Evolutionary conservation across 1,140 invertebrate species (phyloP).

Genomic region (Drosophila lini): DNA sequence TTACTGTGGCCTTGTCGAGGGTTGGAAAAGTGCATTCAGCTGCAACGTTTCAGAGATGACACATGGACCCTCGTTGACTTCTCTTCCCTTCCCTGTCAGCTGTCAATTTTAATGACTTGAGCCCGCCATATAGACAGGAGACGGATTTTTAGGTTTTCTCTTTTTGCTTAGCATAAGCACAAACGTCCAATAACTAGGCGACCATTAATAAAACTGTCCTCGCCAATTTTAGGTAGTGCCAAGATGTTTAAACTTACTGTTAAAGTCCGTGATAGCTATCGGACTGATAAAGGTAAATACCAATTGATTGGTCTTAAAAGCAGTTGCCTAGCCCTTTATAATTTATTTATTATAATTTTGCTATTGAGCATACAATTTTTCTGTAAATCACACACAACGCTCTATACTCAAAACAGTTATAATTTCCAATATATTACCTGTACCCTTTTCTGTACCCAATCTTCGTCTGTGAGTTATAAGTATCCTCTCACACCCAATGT

Average conservation of each 20-base stretch:
- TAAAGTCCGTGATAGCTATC: too few species aligned
- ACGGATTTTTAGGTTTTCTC: slow-evolving; percentile 18
- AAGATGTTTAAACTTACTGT: not conserved
- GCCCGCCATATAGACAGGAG: slow-evolving; percentile 26
- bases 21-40: slow-evolving; percentile 34
- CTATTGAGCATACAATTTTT: too few species aligned
- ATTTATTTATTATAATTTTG: not conserved
- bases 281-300: not conserved
- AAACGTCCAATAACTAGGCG: not conserved
- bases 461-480: too few species aligned
- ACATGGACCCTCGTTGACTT: slow-evolving; percentile 20
- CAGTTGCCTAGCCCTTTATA: not conserved
- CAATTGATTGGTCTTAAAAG: not conserved
- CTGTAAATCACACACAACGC: too few species aligned
- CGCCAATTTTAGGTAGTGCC: not conserved
- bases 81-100: slow-evolving; percentile 15
- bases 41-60: slow-evolving; percentile 26
- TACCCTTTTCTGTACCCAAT: too few species aligned
- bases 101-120: slow-evolving; percentile 38
- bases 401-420: too few species aligned
- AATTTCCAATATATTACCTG: too few species aligned
- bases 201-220: not conserved
- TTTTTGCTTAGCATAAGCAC: not conserved
- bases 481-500: too few species aligned
- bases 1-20: slow-evolving; percentile 20